These are phyloP conservation scores for Dioctria linearis DNA, from an alignment of 2,888 invertebrate genomes.

Conservation along the genomic window DNA sequence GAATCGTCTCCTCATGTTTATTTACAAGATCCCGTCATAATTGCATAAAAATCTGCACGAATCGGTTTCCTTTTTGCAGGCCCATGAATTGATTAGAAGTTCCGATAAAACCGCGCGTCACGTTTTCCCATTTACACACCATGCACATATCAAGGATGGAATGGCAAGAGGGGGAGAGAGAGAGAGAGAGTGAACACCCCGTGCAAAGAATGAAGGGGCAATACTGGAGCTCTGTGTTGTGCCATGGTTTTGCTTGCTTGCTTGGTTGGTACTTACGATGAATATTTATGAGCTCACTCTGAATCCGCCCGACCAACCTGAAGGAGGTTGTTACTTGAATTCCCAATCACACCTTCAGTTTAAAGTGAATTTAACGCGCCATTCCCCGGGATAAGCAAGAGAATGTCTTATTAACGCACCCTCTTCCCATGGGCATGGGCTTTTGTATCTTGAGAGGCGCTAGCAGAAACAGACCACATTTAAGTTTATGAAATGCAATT, in stretches of 20 bases:
- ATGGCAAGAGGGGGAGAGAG: neutral
- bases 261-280: constrained; percentile 24
- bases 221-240: neutral
- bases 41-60: constrained; percentile 46
- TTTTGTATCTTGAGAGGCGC: neutral
- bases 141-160: constrained; percentile 42
- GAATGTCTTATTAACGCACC: constrained; percentile 44
- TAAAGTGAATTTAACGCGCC: constrained; percentile 47
- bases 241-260: neutral
- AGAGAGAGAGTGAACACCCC: neutral
- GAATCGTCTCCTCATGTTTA: constrained; percentile 45
- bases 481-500: constrained; percentile 50
- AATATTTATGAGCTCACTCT: constrained; percentile 47
- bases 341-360: constrained; percentile 49
- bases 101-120: constrained; percentile 53
- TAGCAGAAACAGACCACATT: constrained; percentile 9
- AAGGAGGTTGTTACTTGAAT: constrained; percentile 47
- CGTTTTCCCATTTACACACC: constrained; percentile 54
- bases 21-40: constrained; percentile 49
- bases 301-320: constrained; percentile 31
- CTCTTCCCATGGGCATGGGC: neutral
- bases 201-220: neutral
- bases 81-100: constrained; percentile 50
- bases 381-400: constrained; percentile 21
- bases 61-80: constrained; percentile 35